Evolutionary conservation across 2,888 invertebrate species (phyloP).

Genomic region (Falcaria lacertinaria): DNA sequence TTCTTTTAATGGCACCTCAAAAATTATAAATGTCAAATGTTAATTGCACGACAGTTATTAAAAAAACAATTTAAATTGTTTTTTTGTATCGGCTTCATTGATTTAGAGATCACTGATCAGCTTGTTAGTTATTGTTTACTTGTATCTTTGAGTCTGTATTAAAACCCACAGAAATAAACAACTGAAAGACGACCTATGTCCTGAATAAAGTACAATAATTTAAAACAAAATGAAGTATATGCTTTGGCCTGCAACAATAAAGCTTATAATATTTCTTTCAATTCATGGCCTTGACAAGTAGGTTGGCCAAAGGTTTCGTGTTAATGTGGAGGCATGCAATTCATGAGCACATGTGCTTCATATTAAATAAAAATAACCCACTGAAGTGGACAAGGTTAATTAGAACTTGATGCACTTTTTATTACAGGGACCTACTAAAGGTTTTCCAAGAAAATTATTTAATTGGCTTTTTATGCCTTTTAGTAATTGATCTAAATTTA

Average conservation of each 20-base stretch:
- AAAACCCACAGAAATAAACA: too few relatives aligned
- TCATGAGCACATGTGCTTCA: neutral
- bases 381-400: conserved; percentile 31
- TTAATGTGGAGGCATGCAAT: neutral
- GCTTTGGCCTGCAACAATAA: conserved; percentile 47
- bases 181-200: too few relatives aligned
- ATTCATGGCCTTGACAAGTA: conserved; percentile 7
- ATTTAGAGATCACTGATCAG: too few relatives aligned
- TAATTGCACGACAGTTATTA: too few relatives aligned
- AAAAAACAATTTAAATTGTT: too few relatives aligned
- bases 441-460: conserved; percentile 32
- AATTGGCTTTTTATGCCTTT: conserved; percentile 4
- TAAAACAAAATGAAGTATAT: conserved; percentile 20
- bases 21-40: too few relatives aligned
- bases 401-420: conserved; percentile 27
- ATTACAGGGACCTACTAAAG: conserved; percentile 22
- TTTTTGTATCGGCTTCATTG: too few relatives aligned
- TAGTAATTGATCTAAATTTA: too few relatives aligned
- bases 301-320: neutral
- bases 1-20: too few relatives aligned
- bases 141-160: too few relatives aligned
- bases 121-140: too few relatives aligned
- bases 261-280: conserved; percentile 16
- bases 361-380: neutral
- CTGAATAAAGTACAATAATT: too few relatives aligned